These are phyloP conservation scores for Apis cerana DNA, from an alignment of 1,140 invertebrate species.

Conservation along the genomic window DNA sequence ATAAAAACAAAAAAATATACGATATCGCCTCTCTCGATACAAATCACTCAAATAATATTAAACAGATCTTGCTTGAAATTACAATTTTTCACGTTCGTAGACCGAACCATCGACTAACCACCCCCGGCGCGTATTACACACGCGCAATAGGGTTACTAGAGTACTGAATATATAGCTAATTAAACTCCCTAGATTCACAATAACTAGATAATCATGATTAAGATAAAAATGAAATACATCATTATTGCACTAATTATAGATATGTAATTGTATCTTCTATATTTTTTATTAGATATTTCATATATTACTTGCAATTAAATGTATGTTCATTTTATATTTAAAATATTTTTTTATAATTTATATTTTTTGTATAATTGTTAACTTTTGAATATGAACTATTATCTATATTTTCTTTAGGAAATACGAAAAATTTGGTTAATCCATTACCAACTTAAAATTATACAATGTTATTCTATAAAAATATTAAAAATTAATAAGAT, in stretches of 20 bases:
- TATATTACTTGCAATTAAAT: too few relatives aligned
- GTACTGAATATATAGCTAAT: slow-evolving; percentile 37
- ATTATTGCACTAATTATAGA: neutral
- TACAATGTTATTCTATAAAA: neutral
- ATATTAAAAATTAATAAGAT: neutral
- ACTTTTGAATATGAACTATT: neutral
- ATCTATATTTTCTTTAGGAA: neutral
- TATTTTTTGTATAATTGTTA: too few relatives aligned
- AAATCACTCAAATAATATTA: slow-evolving; percentile 29
- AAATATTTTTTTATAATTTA: neutral
- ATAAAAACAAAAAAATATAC: slow-evolving; percentile 8
- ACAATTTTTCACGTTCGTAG: slow-evolving; percentile 64
- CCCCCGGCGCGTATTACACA: slow-evolving; percentile 69
- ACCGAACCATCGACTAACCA: slow-evolving; percentile 71
- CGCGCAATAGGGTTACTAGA: slow-evolving; percentile 58
- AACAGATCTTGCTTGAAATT: slow-evolving; percentile 48
- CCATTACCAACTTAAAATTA: neutral
- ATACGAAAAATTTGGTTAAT: neutral
- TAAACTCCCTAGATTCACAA: slow-evolving; percentile 33
- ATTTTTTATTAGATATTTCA: neutral
- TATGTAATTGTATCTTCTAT: neutral
- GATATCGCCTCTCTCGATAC: slow-evolving; percentile 17
- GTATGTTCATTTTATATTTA: neutral
- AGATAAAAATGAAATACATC: neutral
- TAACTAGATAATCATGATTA: neutral